Evolutionary conservation across 2,888 invertebrate genomes (phyloP).

Genomic region (Zaprionus lineosus): DNA sequence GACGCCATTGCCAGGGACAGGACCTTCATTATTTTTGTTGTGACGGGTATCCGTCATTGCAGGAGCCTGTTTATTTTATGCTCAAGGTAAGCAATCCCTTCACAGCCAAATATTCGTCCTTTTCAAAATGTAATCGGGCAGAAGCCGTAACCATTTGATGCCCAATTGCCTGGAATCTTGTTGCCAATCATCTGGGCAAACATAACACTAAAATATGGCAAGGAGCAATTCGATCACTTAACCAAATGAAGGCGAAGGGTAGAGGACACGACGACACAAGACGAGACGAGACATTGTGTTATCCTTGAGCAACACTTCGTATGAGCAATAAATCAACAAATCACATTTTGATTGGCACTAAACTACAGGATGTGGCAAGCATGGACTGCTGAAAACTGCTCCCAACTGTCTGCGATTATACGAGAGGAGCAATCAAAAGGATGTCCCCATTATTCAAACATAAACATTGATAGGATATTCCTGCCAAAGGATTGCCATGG

Average conservation of each 20-base stretch:
- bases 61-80: constrained; percentile 2
- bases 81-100: constrained; percentile 4
- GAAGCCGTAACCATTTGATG: constrained; percentile 24
- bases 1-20: constrained; percentile 14
- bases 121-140: constrained; percentile 1
- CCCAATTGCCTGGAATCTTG: constrained; percentile 32
- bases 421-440: constrained; percentile 23
- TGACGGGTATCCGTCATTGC: constrained; percentile 49
- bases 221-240: too few species aligned
- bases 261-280: constrained; percentile 10
- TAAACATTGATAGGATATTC: constrained; percentile 1
- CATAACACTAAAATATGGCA: constrained; percentile 9
- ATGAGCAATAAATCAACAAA: constrained; percentile 45
- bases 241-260: too few species aligned
- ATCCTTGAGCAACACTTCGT: constrained; percentile 11
- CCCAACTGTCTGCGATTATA: too few species aligned
- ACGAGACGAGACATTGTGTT: constrained; percentile 18
- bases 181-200: constrained; percentile 48
- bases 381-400: too few species aligned
- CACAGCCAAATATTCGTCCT: background rate
- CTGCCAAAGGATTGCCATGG: constrained; percentile 2
- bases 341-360: constrained; percentile 41
- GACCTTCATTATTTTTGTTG: constrained; percentile 45
- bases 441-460: constrained; percentile 19
- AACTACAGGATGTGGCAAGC: constrained; percentile 1